Base-by-base conservation (phyloP, 2,888 invertebrate species). In the Vanessa cardui region DNA sequence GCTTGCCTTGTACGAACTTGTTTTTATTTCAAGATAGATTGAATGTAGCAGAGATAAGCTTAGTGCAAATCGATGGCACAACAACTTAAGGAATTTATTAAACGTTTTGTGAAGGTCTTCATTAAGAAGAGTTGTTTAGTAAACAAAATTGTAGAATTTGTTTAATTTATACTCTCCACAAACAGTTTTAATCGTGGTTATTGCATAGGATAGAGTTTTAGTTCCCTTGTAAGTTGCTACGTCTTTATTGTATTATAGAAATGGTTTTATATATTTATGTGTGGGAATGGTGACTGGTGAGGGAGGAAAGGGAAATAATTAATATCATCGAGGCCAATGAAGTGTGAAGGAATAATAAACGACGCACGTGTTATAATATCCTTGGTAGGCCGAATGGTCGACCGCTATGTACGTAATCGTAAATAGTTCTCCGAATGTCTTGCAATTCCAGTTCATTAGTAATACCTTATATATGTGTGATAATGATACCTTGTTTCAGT, bases 1-100 rank as follows among this genome's bases (percentile, higher is more conserved):
- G 50, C 58, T 59, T 44, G 49, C 64, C 64, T 59, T 64, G 64
- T 26, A 16, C 44, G 18, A 31, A 50, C 58, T 59, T 50, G 58
- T 58, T 64, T 50, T 12, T 45, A 44, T 49, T 50, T 54, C 21
- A 18, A 33, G 5, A 33, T n/a, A 3, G 33, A 18, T 39, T 56
- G 33, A 33, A n/a, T 56, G n/a, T 9, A 56, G 39, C 18, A 6
- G 39, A 39, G 56, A 39, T 56, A 12, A 18, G 39, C 56, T n/a
- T 39, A 56, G 56, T 39, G 18, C 33, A 18, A 18, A 33, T 31
- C 6, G 16, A n/a, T 16, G n/a, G 21, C n/a, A 33, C 33, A 39
- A n/a, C 8, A 39, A 9, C 33, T 7, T 39, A 39, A 39, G 39
- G n/a, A 47, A 47, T 12, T 56, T 56, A 18, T 9, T 39, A 18